These are phyloP conservation scores for Philopotamus ludificatus DNA, from an alignment of 1,140 invertebrate genomes.

Conservation along the genomic window DNA sequence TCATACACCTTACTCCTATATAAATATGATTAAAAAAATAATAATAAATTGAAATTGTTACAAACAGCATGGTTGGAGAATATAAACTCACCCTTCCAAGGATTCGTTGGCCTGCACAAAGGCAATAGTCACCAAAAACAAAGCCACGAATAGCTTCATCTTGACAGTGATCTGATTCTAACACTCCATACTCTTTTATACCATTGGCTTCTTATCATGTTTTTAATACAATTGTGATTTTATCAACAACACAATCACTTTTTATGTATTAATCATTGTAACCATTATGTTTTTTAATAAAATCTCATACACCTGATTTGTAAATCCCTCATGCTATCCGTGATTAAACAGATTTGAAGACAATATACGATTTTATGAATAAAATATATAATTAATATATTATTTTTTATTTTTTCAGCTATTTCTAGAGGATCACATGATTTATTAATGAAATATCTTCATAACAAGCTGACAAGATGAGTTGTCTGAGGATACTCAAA, in stretches of 20 bases:
- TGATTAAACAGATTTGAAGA: no score
- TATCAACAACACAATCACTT: neutral
- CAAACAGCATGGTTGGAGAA: neutral
- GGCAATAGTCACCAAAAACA: conserved; percentile 35
- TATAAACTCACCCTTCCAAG: conserved; percentile 20
- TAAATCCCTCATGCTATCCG: no score
- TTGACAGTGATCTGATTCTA: conserved; percentile 18
- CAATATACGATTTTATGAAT: no score
- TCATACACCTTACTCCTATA: conserved; percentile 37
- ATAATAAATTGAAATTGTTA: neutral
- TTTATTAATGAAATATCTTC: conserved; percentile 1
- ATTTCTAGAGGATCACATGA: no score
- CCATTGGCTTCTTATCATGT: neutral
- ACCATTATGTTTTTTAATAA: no score
- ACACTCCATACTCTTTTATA: neutral
- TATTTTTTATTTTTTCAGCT: no score
- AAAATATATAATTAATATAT: no score
- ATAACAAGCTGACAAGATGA: neutral
- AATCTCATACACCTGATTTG: no score
- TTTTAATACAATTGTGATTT: neutral
- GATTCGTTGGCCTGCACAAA: conserved; percentile 24
- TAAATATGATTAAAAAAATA: conserved; percentile 44
- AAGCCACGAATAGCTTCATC: conserved; percentile 29
- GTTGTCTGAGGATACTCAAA: neutral
- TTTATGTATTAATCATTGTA: no score